A percentile compares a stretch with the other conserved stretches of the same genome.
These are phyloP conservation scores for Eustalomyia histrio DNA, from an alignment of 2,888 invertebrate species.

Conservation along the genomic window DNA sequence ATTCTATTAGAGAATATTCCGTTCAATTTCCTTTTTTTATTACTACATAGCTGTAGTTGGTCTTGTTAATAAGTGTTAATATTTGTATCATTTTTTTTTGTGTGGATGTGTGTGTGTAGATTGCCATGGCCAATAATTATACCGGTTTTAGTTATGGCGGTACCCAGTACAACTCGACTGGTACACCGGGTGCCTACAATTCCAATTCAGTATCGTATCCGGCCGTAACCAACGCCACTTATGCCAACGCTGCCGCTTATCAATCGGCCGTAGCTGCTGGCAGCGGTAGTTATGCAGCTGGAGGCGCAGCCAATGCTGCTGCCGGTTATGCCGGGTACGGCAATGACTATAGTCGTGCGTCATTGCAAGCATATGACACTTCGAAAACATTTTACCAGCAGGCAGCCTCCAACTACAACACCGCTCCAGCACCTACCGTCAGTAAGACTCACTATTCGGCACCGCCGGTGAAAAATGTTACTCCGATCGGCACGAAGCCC, in stretches of 20 bases:
- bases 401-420: slow-evolving; percentile 81
- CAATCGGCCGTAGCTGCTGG: slow-evolving; percentile 83
- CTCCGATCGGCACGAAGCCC: slow-evolving; percentile 81
- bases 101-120: slow-evolving; percentile 15
- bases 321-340: slow-evolving; percentile 84
- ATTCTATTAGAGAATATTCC: background rate
- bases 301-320: slow-evolving; percentile 84
- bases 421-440: slow-evolving; percentile 77
- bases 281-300: slow-evolving; percentile 82
- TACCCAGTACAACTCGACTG: slow-evolving; percentile 92
- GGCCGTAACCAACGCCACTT: slow-evolving; percentile 83
- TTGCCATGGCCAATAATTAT: slow-evolving; percentile 86
- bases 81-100: slow-evolving; percentile 11
- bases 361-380: slow-evolving; percentile 87
- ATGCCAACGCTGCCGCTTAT: slow-evolving; percentile 92
- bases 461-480: slow-evolving; percentile 84
- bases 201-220: slow-evolving; percentile 75
- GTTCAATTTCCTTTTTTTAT: background rate
- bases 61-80: slow-evolving; percentile 8
- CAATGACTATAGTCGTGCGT: slow-evolving; percentile 82
- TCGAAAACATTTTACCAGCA: slow-evolving; percentile 92
- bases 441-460: slow-evolving; percentile 80
- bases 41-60: slow-evolving; percentile 11
- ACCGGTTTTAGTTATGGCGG: slow-evolving; percentile 96
- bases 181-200: slow-evolving; percentile 90